Base-by-base conservation (phyloP, 53 echinoderm and acorn worm species). In the Holothuria leucospilota region DNA sequence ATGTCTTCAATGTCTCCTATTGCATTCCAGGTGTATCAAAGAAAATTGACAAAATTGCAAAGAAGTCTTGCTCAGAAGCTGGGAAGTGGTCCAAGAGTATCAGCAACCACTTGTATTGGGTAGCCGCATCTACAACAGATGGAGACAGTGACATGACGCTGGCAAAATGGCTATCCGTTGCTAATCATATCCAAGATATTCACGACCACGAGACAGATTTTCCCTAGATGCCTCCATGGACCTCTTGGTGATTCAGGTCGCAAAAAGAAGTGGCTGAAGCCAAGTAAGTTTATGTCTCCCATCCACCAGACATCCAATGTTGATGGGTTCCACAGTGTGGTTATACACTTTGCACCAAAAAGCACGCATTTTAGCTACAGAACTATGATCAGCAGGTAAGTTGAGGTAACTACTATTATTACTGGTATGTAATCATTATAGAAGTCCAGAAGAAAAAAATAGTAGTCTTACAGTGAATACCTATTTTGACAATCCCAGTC, bases 261-360 rank as follows among this genome's bases (percentile, higher is more conserved):
- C 8, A 52, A 52, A 23, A 78, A 59, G 79, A 78, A 78, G 59
- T 78, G 79, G 79, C 59, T 78, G 24, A 58, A 78, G 18, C 78
- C 78, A 78, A 58, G 78, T 52, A 20, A 78, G 59, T 53, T 29
- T 30, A 39, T 39, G 26, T 91, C 91, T 9, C 91, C 86, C 11
- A 53, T 23, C 1, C 29, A 82, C 5, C 87, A 91, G 34, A 91
- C 91, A 2, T 81, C 80, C 42, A 59, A 40, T 1, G 75, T 91
- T 62, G 91, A 91, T 28, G 60, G 66, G 4, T 91, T 91, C 25
- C 87, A 91, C 40, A 83, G 84, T 25, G 77, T 91, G 27, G 39
- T 87, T 0, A 81, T 58, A 26, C 82, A 81, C 27, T 60, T 81
- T 38, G 61, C 82, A 2, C 82, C 62, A 21, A 60, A 81, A 38